Evolutionary conservation across 2,888 invertebrate species (phyloP), one percentile per base, ranked within the genome.

Genomic region (Hydropsyche betteni): DNA sequence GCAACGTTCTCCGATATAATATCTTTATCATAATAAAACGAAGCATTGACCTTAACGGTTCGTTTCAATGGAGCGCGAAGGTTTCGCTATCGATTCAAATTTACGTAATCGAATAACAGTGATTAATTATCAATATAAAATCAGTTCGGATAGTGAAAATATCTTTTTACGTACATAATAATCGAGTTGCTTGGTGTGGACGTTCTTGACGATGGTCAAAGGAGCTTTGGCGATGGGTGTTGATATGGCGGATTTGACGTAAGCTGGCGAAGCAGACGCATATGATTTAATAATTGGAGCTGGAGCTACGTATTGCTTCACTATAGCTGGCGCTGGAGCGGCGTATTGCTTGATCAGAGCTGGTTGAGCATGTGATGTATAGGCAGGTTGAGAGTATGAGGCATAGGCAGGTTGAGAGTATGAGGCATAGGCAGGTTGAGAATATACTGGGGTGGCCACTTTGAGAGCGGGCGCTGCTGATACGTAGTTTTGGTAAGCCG

Each of bases 151-250:
- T 1, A 68, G 34, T 68, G 69, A 50, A 34, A 68, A 38, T 68
- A 34, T 61, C 69, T 74, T 34, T n/a, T 24, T 76, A 88, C 90
- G 89, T 83, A 91, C 91, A 81, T 90, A 90, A 81, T 90, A 89
- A 82, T 90, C 90, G 80, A 90, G 82, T 82, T 91, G 90, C 76
- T 90, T 90, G 10, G 87, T 85, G 80, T 88, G 88, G n/a, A 88
- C 86, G 80, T 90, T 88, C 82, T 90, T 90, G 24, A 84, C 84
- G 16, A 84, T 81, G 16, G 85, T 84, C 2, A 82, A 80, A 79
- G 80, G 76, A 68, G 79, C 36, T 69, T 80, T 74, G 74, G 81
- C 73, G 73, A 78, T 50, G 80, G 76, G 73, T 79, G 80, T 73
- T 80, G 81, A 76, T 80, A 77, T 53, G 74, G 72, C 68, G 44